Evolutionary conservation across 2,888 invertebrate species (phyloP).

Genomic region (Lasioglossum lativentre): DNA sequence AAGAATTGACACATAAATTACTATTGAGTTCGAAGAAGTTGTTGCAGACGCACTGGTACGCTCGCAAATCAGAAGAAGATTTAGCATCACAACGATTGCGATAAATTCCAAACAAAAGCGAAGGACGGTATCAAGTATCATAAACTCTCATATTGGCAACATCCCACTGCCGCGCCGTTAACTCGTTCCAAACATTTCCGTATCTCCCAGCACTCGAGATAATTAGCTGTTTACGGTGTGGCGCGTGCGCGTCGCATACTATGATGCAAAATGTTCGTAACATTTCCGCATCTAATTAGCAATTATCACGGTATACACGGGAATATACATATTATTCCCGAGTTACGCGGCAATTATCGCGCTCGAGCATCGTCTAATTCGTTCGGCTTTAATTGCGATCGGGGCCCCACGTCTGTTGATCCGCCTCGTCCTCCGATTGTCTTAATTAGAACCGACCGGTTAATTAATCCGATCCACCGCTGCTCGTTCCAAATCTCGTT

Average conservation of each 20-base stretch:
- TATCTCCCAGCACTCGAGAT: neutral
- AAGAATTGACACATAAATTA: too few species aligned
- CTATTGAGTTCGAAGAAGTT: too few species aligned
- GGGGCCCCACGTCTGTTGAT: neutral
- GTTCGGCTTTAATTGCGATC: neutral
- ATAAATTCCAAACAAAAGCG: neutral
- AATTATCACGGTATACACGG: neutral
- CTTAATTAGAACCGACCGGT: slow-evolving; percentile 23
- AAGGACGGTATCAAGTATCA: neutral
- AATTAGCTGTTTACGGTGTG: neutral
- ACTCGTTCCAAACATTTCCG: neutral
- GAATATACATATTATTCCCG: neutral
- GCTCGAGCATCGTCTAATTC: neutral
- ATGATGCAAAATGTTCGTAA: neutral
- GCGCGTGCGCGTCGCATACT: neutral
- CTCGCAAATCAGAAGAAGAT: neutral
- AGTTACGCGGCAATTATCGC: neutral
- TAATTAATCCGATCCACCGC: slow-evolving; percentile 18
- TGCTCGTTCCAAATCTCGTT: neutral
- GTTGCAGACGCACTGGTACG: neutral
- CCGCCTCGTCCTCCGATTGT: neutral
- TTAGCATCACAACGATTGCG: neutral
- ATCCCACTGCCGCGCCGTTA: neutral
- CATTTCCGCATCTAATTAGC: neutral
- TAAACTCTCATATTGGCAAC: neutral